Percentiles rank a stretch among this genome's conserved stretches.
These are phyloP conservation scores for Myiopsitta monachus DNA, from an alignment of 2,113 vertebrate species.

Conservation along the genomic window DNA sequence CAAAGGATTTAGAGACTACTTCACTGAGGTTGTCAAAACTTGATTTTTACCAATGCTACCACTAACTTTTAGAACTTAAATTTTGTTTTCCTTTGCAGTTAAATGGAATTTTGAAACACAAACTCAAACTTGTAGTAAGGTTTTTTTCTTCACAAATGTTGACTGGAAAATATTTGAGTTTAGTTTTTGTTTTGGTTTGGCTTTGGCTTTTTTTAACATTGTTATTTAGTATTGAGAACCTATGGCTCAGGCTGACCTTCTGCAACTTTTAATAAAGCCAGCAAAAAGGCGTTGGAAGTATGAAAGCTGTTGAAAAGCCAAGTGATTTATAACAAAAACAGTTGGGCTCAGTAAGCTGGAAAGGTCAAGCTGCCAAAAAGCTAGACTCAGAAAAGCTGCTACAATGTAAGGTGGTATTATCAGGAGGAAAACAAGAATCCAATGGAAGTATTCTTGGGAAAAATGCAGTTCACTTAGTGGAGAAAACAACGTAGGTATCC, in stretches of 20 bases:
- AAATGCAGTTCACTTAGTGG: not conserved
- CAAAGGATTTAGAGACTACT: not conserved
- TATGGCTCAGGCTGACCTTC: not conserved
- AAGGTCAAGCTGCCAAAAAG: conserved; percentile 44
- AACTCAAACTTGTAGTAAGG: not conserved
- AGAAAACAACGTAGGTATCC: not conserved
- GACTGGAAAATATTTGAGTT: not conserved
- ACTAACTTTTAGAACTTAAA: not conserved
- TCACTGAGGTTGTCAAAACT: not conserved
- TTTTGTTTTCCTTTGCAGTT: not conserved
- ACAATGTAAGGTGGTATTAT: not conserved
- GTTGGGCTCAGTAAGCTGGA: not conserved
- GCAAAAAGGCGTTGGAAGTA: not conserved
- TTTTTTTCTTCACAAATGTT: not conserved
- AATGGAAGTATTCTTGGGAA: not conserved
- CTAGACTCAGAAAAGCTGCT: not conserved
- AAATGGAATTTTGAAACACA: not conserved
- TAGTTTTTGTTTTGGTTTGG: not conserved
- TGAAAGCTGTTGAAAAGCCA: not conserved
- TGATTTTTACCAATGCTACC: not conserved
- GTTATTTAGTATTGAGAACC: not conserved
- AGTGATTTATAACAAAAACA: not conserved
- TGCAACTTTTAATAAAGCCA: not conserved
- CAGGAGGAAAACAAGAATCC: not conserved
- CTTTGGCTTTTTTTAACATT: not conserved